Evolutionary conservation across 2,113 vertebrate species (phyloP).

Genomic region (Otolemur garnettii): DNA sequence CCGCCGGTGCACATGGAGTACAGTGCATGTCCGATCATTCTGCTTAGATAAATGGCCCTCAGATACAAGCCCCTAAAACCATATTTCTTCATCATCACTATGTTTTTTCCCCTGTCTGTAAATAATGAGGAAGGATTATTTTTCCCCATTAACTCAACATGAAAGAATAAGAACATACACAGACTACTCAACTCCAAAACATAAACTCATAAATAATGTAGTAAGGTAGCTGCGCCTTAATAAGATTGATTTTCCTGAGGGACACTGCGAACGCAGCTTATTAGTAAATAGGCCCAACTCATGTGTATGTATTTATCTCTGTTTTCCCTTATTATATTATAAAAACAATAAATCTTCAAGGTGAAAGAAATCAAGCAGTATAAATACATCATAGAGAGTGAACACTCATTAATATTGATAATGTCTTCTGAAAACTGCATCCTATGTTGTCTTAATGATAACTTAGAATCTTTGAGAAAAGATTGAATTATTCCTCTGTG

Average conservation of each 20-base stretch:
- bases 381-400: background rate
- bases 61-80: background rate
- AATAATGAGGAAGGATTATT: background rate
- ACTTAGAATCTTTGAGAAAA: background rate
- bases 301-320: background rate
- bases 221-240: background rate
- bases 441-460: conserved; percentile 6
- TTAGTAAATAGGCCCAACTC: background rate
- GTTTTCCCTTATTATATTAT: background rate
- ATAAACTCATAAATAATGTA: background rate
- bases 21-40: background rate
- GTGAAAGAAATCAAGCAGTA: background rate
- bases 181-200: background rate
- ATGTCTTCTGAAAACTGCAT: background rate
- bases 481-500: background rate
- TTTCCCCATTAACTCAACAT: background rate
- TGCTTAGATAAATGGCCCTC: background rate
- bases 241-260: background rate
- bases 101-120: too few relatives aligned
- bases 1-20: accelerated
- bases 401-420: background rate
- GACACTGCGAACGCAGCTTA: background rate
- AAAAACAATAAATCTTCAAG: conserved; percentile 26
- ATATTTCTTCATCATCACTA: background rate
- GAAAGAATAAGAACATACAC: background rate